phyloP scores from a whole-genome alignment of 2,113 vertebrate species.

The Agapornis roseicollis region DNA sequence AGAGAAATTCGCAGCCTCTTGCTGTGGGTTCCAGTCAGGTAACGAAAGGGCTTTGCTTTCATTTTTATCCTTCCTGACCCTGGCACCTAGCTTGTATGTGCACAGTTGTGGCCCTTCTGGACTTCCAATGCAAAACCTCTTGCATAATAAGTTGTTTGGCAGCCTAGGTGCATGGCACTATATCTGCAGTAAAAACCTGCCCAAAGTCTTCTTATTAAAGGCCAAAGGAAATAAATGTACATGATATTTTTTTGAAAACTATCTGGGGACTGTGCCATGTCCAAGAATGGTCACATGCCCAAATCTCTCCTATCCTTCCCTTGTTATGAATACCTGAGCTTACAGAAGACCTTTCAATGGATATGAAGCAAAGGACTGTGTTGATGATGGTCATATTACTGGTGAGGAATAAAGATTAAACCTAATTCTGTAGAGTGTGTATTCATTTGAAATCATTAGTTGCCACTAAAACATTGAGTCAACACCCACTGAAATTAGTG shows the following conservation, averaged over 20 bases:
- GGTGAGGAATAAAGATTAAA: background rate
- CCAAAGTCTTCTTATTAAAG: background rate
- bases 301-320: background rate
- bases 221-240: background rate
- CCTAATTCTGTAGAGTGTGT: background rate
- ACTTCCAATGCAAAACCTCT: background rate
- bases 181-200: background rate
- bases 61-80: background rate
- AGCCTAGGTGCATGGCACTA: background rate
- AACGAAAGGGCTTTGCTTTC: background rate
- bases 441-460: background rate
- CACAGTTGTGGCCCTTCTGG: background rate
- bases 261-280: background rate
- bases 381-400: background rate
- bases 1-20: background rate
- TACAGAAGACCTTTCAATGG: background rate
- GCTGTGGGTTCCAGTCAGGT: background rate
- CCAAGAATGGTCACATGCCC: background rate
- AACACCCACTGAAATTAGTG: background rate
- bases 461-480: background rate
- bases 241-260: background rate
- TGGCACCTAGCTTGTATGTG: background rate
- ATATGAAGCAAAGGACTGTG: background rate
- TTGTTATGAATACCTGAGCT: background rate
- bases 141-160: background rate